Evolutionary conservation across 1,140 invertebrate genomes (phyloP), one percentile per base, ranked within the genome.

Genomic region (Frieseomelitta varia): DNA sequence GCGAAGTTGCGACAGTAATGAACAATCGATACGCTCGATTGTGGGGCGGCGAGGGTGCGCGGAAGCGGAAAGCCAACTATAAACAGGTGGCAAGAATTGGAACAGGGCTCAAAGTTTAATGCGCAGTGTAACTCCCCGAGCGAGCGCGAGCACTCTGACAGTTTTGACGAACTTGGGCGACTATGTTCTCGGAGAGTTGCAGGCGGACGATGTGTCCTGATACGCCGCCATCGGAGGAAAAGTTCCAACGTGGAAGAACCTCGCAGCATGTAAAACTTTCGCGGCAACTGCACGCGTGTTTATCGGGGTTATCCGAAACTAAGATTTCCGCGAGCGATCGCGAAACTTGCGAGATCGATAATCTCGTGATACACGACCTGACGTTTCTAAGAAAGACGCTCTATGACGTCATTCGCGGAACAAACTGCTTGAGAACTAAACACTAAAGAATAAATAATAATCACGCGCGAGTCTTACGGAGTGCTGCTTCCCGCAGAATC

Each of bases 141-240:
- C 4, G n/a, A 30, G n/a, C 34, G n/a, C 34, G 21, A 78, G 39
- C 63, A 34, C 58, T 80, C 51, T 88, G 86, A 88, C 87, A 88
- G 84, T 85, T 82, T 87, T 86, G 87, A 88, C 87, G 85, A 88
- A 88, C 83, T 79, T 85, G 39, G 30, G 65, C 72, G 74, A 77
- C 58, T 79, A 63, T 71, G 80, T 79, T 88, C 74, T 30, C 56
- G 12, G 24, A 39, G 34, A 76, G 56, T 39, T 80, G 51, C 51
- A n/a, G 55, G 21, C 74, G 78, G 55, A 61, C 65, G 63, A 68
- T 74, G 61, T 77, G 67, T 55, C 17, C 55, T 53, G 74, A 65
- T 72, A 65, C 34, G 17, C 6, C 1, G 3, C 1, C 2, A 30
- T 30, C 30, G 11, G 10, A 17, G 61, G 34, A 39, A 76, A 75